A percentile compares a stretch with the other conserved stretches of the same genome.
phyloP scores from a whole-genome alignment of 2,888 invertebrate species.

The Myathropa florea region DNA sequence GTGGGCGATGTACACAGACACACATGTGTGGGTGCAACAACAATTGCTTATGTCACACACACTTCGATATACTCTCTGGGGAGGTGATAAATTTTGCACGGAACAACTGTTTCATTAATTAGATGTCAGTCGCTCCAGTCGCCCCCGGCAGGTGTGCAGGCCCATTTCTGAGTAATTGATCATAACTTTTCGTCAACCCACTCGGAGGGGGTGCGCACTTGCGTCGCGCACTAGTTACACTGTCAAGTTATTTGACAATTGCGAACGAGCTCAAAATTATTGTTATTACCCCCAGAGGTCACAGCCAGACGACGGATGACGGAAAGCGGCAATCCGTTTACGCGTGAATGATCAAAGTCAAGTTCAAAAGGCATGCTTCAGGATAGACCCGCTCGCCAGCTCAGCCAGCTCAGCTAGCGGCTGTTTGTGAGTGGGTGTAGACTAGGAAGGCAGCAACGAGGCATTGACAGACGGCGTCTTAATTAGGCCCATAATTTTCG shows the following conservation, averaged over 20 bases:
- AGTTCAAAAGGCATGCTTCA: conserved; percentile 52
- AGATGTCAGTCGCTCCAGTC: conserved; percentile 10
- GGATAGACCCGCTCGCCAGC: conserved; percentile 31
- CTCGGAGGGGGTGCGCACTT: background rate
- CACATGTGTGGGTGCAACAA: conserved; percentile 19
- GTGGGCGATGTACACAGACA: background rate
- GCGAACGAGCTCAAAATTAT: conserved; percentile 37
- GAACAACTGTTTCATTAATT: conserved; percentile 39
- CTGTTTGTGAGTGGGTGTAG: conserved; percentile 47
- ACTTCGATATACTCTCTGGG: background rate
- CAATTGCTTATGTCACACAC: conserved; percentile 24
- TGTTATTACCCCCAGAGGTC: conserved; percentile 47
- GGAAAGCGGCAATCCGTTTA: conserved; percentile 27
- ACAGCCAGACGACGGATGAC: conserved; percentile 10
- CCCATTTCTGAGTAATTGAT: background rate
- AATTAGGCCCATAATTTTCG: conserved; percentile 65
- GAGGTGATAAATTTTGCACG: conserved; percentile 51
- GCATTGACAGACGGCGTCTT: conserved; percentile 41
- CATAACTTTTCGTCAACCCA: conserved; percentile 4
- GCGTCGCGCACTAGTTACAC: conserved; percentile 4
- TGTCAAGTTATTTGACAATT: conserved; percentile 57
- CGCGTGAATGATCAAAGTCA: conserved; percentile 65
- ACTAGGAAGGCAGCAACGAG: background rate
- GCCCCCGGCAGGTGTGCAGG: conserved; percentile 19
- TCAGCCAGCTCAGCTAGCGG: background rate